Evolutionary conservation across 2,113 vertebrate species (phyloP).

Genomic region (Oreotrochilus melanogaster): DNA sequence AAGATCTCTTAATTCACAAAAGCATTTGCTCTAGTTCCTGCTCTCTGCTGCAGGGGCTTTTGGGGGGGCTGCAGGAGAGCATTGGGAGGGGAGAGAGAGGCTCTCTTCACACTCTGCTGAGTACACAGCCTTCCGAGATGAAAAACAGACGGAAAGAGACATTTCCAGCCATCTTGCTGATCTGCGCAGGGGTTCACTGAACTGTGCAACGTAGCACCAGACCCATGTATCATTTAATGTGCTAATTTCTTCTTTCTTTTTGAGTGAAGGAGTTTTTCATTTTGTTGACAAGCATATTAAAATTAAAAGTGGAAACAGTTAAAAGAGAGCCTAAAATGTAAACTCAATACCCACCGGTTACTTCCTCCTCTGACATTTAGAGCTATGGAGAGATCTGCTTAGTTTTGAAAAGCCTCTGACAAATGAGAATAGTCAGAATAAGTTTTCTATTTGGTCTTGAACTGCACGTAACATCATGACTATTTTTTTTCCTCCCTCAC

Average conservation of each 20-base stretch:
- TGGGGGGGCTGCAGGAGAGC: conserved; percentile 77
- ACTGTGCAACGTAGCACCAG: conserved; percentile 79
- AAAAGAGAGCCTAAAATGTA: conserved; percentile 26
- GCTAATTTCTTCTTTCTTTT: conserved; percentile 54
- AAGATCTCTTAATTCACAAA: conserved; percentile 96
- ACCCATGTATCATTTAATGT: conserved; percentile 68
- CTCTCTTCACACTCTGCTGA: conserved; percentile 91
- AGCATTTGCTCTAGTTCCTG: conserved; percentile 98
- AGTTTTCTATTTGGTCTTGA: conserved; percentile 75
- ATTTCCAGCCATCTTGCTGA: conserved; percentile 83
- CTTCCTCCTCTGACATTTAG: conserved; percentile 39
- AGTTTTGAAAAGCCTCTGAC: conserved; percentile 71
- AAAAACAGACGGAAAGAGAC: conserved; percentile 86
- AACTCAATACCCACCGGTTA: conserved; percentile 30
- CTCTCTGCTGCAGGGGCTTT: conserved; percentile 88
- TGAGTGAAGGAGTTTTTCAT: conserved; percentile 37
- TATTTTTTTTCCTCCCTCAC: neutral
- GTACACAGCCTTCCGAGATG: conserved; percentile 82
- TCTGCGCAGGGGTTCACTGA: conserved; percentile 79
- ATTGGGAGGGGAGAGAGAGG: conserved; percentile 79
- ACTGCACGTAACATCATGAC: conserved; percentile 33
- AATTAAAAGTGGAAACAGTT: conserved; percentile 57
- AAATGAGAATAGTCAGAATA: conserved; percentile 77
- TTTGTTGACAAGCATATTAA: conserved; percentile 62
- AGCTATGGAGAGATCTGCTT: conserved; percentile 65